A percentile compares a stretch with the other conserved stretches of the same genome.
These are phyloP conservation scores for Picathartes gymnocephalus DNA, from an alignment of 2,113 vertebrate genomes.

Conservation along the genomic window DNA sequence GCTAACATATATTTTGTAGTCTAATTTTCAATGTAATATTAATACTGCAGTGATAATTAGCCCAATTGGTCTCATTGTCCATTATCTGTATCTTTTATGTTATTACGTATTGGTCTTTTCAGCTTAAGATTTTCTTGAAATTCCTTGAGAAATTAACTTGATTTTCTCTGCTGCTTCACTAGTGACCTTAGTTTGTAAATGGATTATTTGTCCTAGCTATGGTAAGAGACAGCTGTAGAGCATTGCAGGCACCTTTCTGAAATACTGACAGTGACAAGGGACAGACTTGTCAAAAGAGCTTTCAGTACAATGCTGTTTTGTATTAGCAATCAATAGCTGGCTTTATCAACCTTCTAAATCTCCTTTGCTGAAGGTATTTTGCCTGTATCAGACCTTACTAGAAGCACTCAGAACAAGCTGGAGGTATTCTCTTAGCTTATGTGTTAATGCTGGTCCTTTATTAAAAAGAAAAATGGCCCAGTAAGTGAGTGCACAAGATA, in stretches of 20 bases:
- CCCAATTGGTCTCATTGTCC: background rate
- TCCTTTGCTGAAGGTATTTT: background rate
- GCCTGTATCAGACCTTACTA: background rate
- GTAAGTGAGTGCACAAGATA: background rate
- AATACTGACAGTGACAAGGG: background rate
- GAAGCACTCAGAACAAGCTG: background rate
- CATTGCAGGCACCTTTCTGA: background rate
- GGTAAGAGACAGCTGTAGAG: background rate
- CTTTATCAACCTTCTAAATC: background rate
- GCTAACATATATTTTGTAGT: background rate
- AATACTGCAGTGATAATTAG: background rate
- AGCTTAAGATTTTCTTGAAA: background rate
- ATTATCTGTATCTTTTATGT: background rate
- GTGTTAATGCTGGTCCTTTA: accelerated
- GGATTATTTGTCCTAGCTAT: background rate
- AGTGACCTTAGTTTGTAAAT: background rate
- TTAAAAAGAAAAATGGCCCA: background rate
- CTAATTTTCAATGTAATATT: background rate
- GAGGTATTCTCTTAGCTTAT: background rate
- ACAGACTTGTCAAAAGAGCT: background rate
- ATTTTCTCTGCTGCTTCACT: background rate
- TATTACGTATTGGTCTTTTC: background rate
- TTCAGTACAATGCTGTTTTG: background rate
- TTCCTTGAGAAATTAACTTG: background rate
- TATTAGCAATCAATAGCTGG: background rate